A percentile compares a stretch with the other conserved stretches of the same genome.
phyloP scores from a whole-genome alignment of 2,113 vertebrate species.

The Mustela lutreola region DNA sequence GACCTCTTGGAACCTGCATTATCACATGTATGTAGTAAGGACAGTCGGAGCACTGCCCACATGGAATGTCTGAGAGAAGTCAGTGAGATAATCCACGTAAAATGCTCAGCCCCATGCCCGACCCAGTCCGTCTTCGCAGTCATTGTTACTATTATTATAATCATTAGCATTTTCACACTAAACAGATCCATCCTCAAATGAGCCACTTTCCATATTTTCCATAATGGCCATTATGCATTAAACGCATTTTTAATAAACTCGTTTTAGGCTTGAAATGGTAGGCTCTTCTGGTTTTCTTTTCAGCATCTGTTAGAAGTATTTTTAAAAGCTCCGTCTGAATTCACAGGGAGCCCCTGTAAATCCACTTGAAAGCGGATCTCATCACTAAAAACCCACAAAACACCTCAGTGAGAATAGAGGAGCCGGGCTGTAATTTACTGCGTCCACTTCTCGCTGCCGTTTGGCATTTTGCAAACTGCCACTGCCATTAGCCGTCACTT shows the following conservation, averaged over 20 bases:
- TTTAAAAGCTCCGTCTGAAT: conserved; percentile 62
- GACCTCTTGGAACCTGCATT: neutral
- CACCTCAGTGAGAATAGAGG: conserved; percentile 53
- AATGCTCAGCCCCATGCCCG: neutral
- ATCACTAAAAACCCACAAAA: conserved; percentile 77
- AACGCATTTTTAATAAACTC: conserved; percentile 52
- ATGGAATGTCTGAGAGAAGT: neutral
- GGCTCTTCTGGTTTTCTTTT: conserved; percentile 54
- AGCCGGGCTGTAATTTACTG: conserved; percentile 66
- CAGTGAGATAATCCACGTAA: neutral
- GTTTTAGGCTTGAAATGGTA: conserved; percentile 12
- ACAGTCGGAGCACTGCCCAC: neutral
- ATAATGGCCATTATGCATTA: neutral
- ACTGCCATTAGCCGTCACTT: conserved; percentile 71
- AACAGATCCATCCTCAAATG: neutral
- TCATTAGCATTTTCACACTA: neutral
- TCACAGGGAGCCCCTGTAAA: conserved; percentile 79
- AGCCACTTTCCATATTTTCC: conserved; percentile 42
- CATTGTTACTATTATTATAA: neutral
- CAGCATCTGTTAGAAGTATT: conserved; percentile 50
- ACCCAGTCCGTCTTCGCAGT: neutral
- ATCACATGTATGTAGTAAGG: neutral
- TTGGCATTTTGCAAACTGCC: conserved; percentile 78
- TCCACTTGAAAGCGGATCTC: conserved; percentile 78
- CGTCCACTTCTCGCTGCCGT: conserved; percentile 32